phyloP scores from a whole-genome alignment of 2,113 vertebrate genomes.

The Sakesphorus luctuosus region DNA sequence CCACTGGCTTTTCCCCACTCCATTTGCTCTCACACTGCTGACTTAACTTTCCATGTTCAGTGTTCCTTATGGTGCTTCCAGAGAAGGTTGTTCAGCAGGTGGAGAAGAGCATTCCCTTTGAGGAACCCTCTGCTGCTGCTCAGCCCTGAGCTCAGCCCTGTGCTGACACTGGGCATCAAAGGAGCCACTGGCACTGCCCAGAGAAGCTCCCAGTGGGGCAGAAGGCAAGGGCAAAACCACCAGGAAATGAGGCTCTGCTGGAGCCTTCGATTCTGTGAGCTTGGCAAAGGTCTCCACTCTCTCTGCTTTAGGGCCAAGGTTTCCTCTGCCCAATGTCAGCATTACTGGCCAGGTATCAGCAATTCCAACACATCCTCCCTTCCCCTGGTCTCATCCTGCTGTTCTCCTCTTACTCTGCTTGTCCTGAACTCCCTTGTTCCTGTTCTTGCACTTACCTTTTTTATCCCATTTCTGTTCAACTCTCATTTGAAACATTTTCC shows the following conservation, averaged over 20 bases:
- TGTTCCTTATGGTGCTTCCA: neutral
- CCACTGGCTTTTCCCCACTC: neutral
- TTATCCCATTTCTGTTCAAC: neutral
- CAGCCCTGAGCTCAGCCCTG: neutral
- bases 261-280: neutral
- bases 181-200: neutral
- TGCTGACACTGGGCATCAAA: neutral
- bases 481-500: neutral
- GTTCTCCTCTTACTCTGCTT: neutral
- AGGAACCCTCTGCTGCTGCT: neutral
- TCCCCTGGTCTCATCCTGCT: neutral
- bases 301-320: neutral
- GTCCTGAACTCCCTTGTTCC: neutral
- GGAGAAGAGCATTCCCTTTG: neutral
- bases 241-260: neutral
- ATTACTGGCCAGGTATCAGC: neutral
- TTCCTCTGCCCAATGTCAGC: neutral
- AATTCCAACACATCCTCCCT: neutral
- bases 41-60: accelerated
- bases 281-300: neutral
- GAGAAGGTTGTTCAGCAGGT: neutral
- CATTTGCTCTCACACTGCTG: neutral
- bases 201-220: neutral
- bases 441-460: neutral
- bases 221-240: neutral